Base-by-base conservation (phyloP, 1,140 invertebrate genomes). In the Nebria ingens region DNA sequence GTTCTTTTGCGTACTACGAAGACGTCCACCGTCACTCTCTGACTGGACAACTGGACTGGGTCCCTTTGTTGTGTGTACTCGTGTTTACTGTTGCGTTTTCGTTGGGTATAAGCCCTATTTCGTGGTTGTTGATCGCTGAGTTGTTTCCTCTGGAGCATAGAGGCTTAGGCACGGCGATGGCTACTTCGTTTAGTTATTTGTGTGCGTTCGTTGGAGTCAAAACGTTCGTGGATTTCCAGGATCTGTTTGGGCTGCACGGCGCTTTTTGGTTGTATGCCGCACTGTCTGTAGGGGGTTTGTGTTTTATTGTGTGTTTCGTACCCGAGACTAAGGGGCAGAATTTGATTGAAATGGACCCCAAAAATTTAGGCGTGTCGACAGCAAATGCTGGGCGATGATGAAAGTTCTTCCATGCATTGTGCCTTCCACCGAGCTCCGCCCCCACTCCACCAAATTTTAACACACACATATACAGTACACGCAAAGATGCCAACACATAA, bases 241-340 rank as follows among this genome's bases (percentile, higher is more conserved):
- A 82, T 65, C 68, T 79, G 9, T 75, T 93, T 29, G 89, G 89
- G 1, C 67, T 90, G 11, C 81, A 88, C 64, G 89, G 87, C 6
- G 81, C 89, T 0, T 96, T 93, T 67, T 93, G 90, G 87, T 75
- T 93, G 58, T 96, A 93, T 67, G 84, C 90, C 1, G 87, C 81
- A 1, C 80, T 94, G 59, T 86, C 89, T 0, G 79, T 91, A 1
- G 77, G 87, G 56, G 91, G 91, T 19, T 74, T 93, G 1, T 79
- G 91, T 54, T 89, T 94, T 67, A 82, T 93, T 4, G 83, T 87
- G 1, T 80, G 87, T 55, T 88, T 87, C 64, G 87, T 96, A 2
- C 92, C 91, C 0, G 93, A 96, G 70, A 95, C 92, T 1, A 92
- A 91, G 69, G 91, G 91, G 0, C 81, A 83, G 51, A 85, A 85